A percentile compares a stretch with the other conserved stretches of the same genome.
phyloP scores from a whole-genome alignment of 1,140 invertebrate genomes.

The Magallana angulata region DNA sequence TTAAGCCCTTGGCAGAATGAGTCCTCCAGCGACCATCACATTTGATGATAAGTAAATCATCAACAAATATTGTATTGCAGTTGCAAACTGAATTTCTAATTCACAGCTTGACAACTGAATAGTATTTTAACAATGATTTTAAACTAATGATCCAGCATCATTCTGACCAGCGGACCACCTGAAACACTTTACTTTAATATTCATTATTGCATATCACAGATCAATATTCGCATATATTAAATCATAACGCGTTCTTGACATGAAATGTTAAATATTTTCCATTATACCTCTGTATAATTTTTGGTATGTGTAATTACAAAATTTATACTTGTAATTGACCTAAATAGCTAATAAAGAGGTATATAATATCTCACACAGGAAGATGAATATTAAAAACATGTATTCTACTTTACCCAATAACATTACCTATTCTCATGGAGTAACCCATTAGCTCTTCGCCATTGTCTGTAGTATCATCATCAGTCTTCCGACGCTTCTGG shows the following conservation, averaged over 20 bases:
- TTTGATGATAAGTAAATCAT: constrained; percentile 7
- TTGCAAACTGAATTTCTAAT: not conserved
- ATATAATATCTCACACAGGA: not conserved
- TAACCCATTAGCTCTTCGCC: not conserved
- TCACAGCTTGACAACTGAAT: constrained; percentile 22
- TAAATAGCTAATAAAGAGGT: not conserved
- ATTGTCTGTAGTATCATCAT: not conserved
- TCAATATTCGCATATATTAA: not conserved
- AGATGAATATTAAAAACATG: not conserved
- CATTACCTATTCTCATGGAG: not conserved
- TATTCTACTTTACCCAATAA: not conserved
- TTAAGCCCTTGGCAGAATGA: not conserved
- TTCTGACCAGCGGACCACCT: not conserved
- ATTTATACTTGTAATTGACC: not conserved
- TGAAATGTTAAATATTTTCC: not conserved
- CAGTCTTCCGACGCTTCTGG: not conserved
- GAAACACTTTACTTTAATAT: not conserved
- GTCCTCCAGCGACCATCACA: constrained; percentile 5
- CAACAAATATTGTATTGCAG: not conserved
- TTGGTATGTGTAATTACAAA: too few species aligned
- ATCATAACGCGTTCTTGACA: not conserved
- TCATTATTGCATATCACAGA: not conserved
- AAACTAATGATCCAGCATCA: not conserved
- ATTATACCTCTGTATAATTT: not conserved
- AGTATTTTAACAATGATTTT: constrained; percentile 14